Evolutionary conservation across 2,113 vertebrate genomes (phyloP).

Genomic region (Glaucidium brasilianum): DNA sequence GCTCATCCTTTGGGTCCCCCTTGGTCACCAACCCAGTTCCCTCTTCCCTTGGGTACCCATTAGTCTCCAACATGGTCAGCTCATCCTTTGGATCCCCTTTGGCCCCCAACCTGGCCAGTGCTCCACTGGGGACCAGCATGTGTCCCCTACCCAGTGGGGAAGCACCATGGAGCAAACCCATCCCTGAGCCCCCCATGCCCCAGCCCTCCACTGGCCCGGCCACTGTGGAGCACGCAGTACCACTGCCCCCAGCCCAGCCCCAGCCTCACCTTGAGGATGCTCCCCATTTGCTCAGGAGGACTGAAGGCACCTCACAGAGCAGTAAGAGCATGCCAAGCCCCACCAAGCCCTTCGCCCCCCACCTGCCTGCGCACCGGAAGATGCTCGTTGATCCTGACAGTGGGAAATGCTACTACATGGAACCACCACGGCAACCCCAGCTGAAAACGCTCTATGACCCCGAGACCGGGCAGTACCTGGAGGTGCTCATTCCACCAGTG

Average conservation of each 20-base stretch:
- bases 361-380: slow-evolving; percentile 73
- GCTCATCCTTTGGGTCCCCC: not conserved
- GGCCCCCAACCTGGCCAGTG: not conserved
- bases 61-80: not conserved
- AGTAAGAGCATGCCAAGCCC: not conserved
- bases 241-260: not conserved
- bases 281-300: not conserved
- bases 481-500: slow-evolving; percentile 88
- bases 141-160: not conserved
- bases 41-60: not conserved
- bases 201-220: not conserved
- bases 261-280: not conserved
- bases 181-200: not conserved
- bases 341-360: not conserved
- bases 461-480: slow-evolving; percentile 92
- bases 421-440: slow-evolving; percentile 85
- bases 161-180: not conserved
- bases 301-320: not conserved
- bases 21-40: not conserved
- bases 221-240: not conserved
- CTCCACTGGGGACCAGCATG: not conserved
- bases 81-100: not conserved
- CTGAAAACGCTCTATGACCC: slow-evolving; percentile 91
- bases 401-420: slow-evolving; percentile 91
- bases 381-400: slow-evolving; percentile 90